Evolutionary conservation across 1,140 invertebrate genomes (phyloP).

Genomic region (Rhyacophila brunnea): DNA sequence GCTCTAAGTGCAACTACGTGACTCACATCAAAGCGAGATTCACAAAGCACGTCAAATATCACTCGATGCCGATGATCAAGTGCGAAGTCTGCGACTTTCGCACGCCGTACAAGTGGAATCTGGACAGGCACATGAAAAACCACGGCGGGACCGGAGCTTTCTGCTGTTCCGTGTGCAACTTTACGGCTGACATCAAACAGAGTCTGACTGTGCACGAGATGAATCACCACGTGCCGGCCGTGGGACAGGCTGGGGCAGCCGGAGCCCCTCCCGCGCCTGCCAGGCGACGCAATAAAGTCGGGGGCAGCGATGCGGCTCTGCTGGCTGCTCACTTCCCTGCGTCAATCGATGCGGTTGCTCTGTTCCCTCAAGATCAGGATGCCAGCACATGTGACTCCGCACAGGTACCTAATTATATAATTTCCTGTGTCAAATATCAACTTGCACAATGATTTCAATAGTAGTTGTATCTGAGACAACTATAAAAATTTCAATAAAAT

Average conservation of each 20-base stretch:
- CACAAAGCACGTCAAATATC: slow-evolving; percentile 92
- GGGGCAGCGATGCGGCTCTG: slow-evolving; percentile 66
- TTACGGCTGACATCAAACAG: slow-evolving; percentile 89
- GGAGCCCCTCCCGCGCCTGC: not conserved
- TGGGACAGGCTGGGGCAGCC: slow-evolving; percentile 48
- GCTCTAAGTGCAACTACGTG: slow-evolving; percentile 84
- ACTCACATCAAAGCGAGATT: slow-evolving; percentile 87
- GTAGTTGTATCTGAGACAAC: too few relatives aligned
- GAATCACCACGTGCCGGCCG: slow-evolving; percentile 77
- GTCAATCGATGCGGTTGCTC: slow-evolving; percentile 34
- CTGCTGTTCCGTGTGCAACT: slow-evolving; percentile 85
- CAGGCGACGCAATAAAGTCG: slow-evolving; percentile 59
- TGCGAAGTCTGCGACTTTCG: slow-evolving; percentile 91
- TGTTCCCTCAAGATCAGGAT: slow-evolving; percentile 36
- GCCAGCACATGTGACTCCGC: slow-evolving; percentile 16
- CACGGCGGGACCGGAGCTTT: slow-evolving; percentile 80
- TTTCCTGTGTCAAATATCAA: too few relatives aligned
- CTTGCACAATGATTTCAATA: too few relatives aligned
- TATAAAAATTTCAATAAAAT: too few relatives aligned
- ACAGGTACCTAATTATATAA: too few relatives aligned
- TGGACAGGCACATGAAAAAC: slow-evolving; percentile 89
- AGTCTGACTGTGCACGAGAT: slow-evolving; percentile 89
- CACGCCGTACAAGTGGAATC: slow-evolving; percentile 90
- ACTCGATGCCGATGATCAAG: slow-evolving; percentile 91
- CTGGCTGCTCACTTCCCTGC: slow-evolving; percentile 37